Base-by-base conservation (phyloP, 2,888 invertebrate species). In the Eurytoma adleriae region DNA sequence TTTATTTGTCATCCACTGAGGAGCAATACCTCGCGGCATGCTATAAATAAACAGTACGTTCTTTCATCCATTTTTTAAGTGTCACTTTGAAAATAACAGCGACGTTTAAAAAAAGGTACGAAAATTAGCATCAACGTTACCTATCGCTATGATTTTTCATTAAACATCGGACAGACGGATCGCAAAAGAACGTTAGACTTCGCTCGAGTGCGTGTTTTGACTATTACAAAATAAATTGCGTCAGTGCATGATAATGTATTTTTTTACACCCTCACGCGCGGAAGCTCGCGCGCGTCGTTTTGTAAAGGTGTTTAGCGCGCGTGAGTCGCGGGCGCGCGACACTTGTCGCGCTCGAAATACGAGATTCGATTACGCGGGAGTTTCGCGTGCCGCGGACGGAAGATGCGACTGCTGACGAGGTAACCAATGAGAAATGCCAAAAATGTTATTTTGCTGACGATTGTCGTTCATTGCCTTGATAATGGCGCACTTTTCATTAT, bases 141-240 rank as follows among this genome's bases (percentile, higher is more conserved):
- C 24, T 10, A 40, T 40, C 40, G 7, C 40, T 1, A 40, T 10
- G 10, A 40, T 40, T 40, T 40, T 40, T 10, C 40, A 7, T 40
- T 10, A 10, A 57, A 59, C 16, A 48, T 5, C 70, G 24, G 27
- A 57, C 24, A 18, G 48, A 10, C 40, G 12, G 48, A 61, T 62
- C 52, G 16, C 27, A 62, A 24, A 56, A 66, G n/a, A 18, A 72
- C 24, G 20, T 48, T 18, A 64, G 7, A 40, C 10, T 10, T 40
- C 18, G 10, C 48, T 2, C 40, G 40, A 7, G 30, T 40, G 30
- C 62, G 27, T 78, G 52, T 78, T 67, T 61, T 73, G 52, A 68
- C 13, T 62, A 61, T 78, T 78, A 73, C 72, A 67, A 78, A 73
- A 78, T 73, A 24, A 54, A 68, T 78, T 68, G 67, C 67, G 72